Conservation (phyloP, 2,888 invertebrate genomes). For the Amphipoea oculea region DNA sequence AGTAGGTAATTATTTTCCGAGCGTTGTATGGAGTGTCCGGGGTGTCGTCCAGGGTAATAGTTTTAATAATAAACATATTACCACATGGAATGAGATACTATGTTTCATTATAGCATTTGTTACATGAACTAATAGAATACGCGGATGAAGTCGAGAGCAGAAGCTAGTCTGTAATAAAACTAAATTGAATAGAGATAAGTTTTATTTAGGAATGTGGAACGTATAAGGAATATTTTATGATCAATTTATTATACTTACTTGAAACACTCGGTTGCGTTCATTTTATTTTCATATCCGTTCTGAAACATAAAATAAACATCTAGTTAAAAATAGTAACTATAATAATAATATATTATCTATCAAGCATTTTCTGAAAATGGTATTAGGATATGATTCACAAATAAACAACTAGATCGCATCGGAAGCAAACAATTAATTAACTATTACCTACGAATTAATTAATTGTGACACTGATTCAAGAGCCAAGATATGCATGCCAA, state of each 20-base stretch:
- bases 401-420: not conserved
- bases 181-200: conserved; percentile 25
- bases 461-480: not conserved
- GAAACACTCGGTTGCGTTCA: conserved; percentile 88
- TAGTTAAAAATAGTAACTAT: not conserved
- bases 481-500: not conserved
- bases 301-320: conserved; percentile 72
- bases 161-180: not conserved
- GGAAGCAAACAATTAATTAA: no score
- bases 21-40: no score
- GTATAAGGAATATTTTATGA: conserved; percentile 5
- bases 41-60: no score
- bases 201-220: not conserved
- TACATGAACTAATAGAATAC: no score
- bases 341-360: not conserved
- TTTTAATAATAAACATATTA: no score
- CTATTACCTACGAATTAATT: not conserved
- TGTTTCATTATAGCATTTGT: no score
- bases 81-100: no score
- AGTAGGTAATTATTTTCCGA: no score
- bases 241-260: conserved; percentile 77
- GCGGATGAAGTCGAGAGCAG: no score
- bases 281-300: conserved; percentile 87
- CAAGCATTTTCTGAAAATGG: not conserved
- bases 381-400: not conserved